Percentiles rank a stretch among this genome's conserved stretches.
Evolutionary conservation across 1,140 invertebrate species (phyloP).

Genomic region (Trichoplusia ni): DNA sequence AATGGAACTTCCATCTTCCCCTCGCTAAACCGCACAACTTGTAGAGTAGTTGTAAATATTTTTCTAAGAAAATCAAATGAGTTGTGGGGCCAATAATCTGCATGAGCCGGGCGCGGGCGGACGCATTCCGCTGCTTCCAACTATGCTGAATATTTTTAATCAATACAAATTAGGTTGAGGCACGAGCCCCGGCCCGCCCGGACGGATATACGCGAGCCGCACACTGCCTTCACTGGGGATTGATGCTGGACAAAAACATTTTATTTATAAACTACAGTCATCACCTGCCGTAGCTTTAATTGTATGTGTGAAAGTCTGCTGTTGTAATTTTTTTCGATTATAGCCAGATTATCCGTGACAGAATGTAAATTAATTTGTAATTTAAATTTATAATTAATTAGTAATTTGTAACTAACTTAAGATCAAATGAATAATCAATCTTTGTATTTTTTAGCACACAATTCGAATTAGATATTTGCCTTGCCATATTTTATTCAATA

Average conservation of each 20-base stretch:
- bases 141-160: constrained; percentile 79
- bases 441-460: too few species aligned
- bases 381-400: too few species aligned
- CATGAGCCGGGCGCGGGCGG: constrained; percentile 35
- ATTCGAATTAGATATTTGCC: too few species aligned
- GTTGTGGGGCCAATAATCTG: constrained; percentile 43
- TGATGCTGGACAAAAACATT: constrained; percentile 17
- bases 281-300: too few species aligned
- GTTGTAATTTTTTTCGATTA: too few species aligned
- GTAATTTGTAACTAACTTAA: too few species aligned
- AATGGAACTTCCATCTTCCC: neutral
- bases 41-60: constrained; percentile 33
- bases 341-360: too few species aligned
- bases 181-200: constrained; percentile 54
- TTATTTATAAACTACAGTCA: neutral
- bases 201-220: constrained; percentile 46
- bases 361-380: too few species aligned
- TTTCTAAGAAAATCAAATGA: constrained; percentile 46
- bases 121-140: constrained; percentile 51
- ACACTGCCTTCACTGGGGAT: constrained; percentile 30
- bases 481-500: too few species aligned
- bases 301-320: too few species aligned
- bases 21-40: neutral
- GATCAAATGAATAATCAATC: too few species aligned
- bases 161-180: constrained; percentile 75